phyloP scores from a whole-genome alignment of 2,888 invertebrate species.

The Rotaria sp. region DNA sequence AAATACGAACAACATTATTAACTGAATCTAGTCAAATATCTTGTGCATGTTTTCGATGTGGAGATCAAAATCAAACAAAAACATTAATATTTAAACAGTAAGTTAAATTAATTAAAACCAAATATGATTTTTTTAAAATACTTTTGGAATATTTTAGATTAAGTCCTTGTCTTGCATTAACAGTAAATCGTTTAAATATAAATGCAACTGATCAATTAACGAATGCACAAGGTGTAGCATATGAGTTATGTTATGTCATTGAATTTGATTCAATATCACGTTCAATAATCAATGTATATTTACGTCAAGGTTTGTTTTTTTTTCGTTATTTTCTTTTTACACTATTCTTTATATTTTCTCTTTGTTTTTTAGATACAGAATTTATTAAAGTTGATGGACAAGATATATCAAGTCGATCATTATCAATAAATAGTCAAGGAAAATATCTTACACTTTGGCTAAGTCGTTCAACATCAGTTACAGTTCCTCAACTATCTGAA shows the following conservation, averaged over 20 bases:
- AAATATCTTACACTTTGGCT: constrained; percentile 8
- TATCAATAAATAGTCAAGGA: not conserved
- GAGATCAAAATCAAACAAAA: not conserved
- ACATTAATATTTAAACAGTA: constrained; percentile 1
- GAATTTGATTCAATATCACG: not conserved
- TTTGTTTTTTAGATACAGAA: not conserved
- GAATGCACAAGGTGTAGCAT: not conserved
- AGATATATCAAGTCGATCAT: not conserved
- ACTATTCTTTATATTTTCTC: not conserved
- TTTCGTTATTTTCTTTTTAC: not conserved
- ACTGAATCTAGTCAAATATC: not conserved
- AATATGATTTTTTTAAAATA: not conserved
- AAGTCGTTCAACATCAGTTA: not conserved
- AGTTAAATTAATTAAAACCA: not conserved
- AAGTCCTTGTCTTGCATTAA: constrained; percentile 10
- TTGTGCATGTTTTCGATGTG: constrained; percentile 11
- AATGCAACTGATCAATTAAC: not conserved
- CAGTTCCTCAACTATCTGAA: not conserved
- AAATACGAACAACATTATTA: not conserved
- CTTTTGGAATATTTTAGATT: not conserved
- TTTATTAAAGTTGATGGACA: not conserved
- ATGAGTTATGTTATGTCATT: not conserved
- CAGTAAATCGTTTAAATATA: not conserved
- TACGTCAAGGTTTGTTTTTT: not conserved
- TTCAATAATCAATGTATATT: not conserved